Evolutionary conservation across 2,113 vertebrate species (phyloP), one percentile per base, ranked within the genome.

Genomic region (Melozone crissalis): DNA sequence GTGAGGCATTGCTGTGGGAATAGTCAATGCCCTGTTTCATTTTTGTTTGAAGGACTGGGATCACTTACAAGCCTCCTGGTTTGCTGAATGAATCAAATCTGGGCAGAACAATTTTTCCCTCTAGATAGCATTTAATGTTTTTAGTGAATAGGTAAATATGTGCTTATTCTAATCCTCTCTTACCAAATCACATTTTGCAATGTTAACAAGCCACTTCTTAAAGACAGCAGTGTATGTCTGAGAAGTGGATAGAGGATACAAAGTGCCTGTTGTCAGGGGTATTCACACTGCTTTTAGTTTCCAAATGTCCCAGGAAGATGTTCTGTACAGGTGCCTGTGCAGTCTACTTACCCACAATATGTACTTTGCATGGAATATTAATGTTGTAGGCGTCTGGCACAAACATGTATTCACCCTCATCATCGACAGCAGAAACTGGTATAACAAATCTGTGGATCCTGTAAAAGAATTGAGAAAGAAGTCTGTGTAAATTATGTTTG

Each of bases 401-500:
- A 95, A 99, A 99, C 49, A 98, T 98, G 86, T 99, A 99, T 77
- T 99, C 99, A 62, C 98, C 99, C 73, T 99, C 98, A 87, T 99
- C 99, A 30, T 99, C 99, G 89, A 98, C 96, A 41, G 98, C 97
- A 93, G 98, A 84, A 19, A 94, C 96, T 35, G 95, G 98, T 94
- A 99, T 98, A 80, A 99, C 98, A 94, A 99, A 97, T 77, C 98
- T 98, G 95, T 99, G 99, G 95, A 98, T 98, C 97, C 99, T 99
- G 94, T 57, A 67, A 92, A 96, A 62, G 44, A 16, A 52, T 55
- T 27, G 27, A 90, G 89, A 87, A 46, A 74, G 3, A 87, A 77
- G 63, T 46, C 4, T 17, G 8, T 21, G 20, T 82, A 30, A 75
- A 55, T 59, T 51, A 33, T 85, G 72, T 87, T 61, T 78, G 35